A percentile compares a stretch with the other conserved stretches of the same genome.
Conservation (phyloP, 2,797 vertebrate species). For the Alectoris magna region DNA sequence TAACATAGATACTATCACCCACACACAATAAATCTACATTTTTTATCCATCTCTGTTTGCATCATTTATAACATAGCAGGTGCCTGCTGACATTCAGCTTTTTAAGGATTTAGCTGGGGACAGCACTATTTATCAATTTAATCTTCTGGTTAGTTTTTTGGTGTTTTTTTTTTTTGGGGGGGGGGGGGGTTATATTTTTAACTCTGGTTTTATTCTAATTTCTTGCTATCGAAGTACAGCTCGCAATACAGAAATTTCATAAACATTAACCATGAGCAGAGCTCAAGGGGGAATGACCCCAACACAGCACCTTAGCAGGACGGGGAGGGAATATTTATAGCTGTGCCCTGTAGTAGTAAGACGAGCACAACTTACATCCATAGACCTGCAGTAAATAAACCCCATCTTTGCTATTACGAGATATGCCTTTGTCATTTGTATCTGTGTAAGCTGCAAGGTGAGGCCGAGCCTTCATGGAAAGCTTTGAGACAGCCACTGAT, state of each 20-base stretch:
- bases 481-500: background rate
- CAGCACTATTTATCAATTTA: background rate
- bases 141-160: background rate
- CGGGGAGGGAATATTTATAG: background rate
- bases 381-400: background rate
- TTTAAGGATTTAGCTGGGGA: background rate
- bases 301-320: background rate
- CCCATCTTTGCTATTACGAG: accelerated
- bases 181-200: background rate
- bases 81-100: background rate
- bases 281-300: background rate
- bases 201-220: background rate
- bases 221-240: background rate
- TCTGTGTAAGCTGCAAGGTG: background rate
- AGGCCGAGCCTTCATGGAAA: background rate
- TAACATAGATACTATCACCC: background rate
- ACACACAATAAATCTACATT: conserved; percentile 1
- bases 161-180: too few species aligned
- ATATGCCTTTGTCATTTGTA: background rate
- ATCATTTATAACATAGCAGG: background rate
- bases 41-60: background rate
- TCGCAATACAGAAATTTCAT: background rate
- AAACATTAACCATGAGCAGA: background rate
- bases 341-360: background rate
- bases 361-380: background rate